Evolutionary conservation across 2,797 vertebrate genomes (phyloP).

Genomic region (Lithobates pipiens): DNA sequence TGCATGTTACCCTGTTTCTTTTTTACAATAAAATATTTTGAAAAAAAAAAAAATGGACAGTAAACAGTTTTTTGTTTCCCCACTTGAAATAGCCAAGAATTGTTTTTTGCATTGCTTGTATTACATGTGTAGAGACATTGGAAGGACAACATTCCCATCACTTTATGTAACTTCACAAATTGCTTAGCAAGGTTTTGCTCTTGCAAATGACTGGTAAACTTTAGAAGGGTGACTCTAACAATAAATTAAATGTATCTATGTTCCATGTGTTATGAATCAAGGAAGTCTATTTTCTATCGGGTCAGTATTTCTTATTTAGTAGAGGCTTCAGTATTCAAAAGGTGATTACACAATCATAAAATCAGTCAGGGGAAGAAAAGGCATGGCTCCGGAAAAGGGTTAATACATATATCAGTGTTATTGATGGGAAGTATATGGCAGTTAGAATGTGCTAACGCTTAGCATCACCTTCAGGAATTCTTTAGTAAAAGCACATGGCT

Average conservation of each 20-base stretch:
- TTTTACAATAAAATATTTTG: too few species aligned
- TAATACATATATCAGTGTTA: conserved; percentile 14
- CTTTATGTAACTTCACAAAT: background rate
- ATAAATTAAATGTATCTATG: conserved; percentile 28
- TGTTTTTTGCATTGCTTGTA: background rate
- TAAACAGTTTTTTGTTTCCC: background rate
- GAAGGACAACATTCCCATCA: background rate
- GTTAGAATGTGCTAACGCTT: background rate
- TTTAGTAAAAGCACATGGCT: background rate
- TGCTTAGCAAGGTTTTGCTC: background rate
- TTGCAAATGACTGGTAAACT: background rate
- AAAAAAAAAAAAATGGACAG: too few species aligned
- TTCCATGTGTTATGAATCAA: conserved; percentile 1
- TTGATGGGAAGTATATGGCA: conserved; percentile 1
- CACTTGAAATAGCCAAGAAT: background rate
- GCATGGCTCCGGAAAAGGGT: conserved; percentile 16
- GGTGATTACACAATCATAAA: conserved; percentile 36
- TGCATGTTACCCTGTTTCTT: too few species aligned
- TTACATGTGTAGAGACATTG: background rate
- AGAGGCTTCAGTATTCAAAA: conserved; percentile 19
- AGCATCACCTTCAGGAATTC: background rate
- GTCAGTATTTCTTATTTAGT: conserved; percentile 28
- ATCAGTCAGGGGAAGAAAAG: conserved; percentile 24
- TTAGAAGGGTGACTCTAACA: conserved; percentile 27
- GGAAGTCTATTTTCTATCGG: conserved; percentile 5